A percentile compares a stretch with the other conserved stretches of the same genome.
phyloP scores from a whole-genome alignment of 1,140 invertebrate species.

The Cyrtorhinus lividipennis region DNA sequence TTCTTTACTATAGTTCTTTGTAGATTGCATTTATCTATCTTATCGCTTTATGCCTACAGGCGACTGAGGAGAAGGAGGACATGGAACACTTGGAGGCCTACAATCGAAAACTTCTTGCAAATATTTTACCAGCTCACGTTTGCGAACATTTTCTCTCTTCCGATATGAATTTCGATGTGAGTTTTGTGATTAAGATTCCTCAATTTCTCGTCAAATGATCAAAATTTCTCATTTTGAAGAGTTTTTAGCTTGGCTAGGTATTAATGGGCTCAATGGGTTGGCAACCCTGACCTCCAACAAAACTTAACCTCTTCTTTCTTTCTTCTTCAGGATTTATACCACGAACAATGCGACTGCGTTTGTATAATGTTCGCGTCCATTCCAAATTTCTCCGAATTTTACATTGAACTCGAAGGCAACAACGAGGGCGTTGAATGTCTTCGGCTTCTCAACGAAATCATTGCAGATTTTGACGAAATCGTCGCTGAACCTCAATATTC shows the following conservation, averaged over 20 bases:
- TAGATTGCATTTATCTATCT: no score
- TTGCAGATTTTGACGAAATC: slow-evolving; percentile 89
- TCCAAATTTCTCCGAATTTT: slow-evolving; percentile 94
- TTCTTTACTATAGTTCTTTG: no score
- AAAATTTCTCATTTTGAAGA: no score
- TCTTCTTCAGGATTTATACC: slow-evolving; percentile 91
- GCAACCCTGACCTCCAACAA: no score
- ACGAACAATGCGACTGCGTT: slow-evolving; percentile 86
- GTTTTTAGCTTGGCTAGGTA: no score
- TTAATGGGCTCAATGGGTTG: no score
- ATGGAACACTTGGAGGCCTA: slow-evolving; percentile 89
- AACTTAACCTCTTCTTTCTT: not conserved
- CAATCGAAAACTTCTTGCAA: slow-evolving; percentile 80
- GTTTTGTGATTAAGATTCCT: slow-evolving; percentile 33
- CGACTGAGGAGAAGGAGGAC: slow-evolving; percentile 77
- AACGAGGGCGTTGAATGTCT: slow-evolving; percentile 92
- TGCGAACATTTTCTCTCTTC: slow-evolving; percentile 81
- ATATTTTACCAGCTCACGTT: slow-evolving; percentile 88
- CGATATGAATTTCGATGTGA: slow-evolving; percentile 64
- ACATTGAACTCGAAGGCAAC: slow-evolving; percentile 85
- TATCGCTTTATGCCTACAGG: not conserved
- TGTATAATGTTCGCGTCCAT: slow-evolving; percentile 94
- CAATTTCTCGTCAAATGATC: not conserved
- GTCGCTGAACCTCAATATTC: slow-evolving; percentile 71
- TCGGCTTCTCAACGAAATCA: slow-evolving; percentile 88